Base-by-base conservation (phyloP, 2,113 vertebrate genomes). In the Blennius ocellaris region DNA sequence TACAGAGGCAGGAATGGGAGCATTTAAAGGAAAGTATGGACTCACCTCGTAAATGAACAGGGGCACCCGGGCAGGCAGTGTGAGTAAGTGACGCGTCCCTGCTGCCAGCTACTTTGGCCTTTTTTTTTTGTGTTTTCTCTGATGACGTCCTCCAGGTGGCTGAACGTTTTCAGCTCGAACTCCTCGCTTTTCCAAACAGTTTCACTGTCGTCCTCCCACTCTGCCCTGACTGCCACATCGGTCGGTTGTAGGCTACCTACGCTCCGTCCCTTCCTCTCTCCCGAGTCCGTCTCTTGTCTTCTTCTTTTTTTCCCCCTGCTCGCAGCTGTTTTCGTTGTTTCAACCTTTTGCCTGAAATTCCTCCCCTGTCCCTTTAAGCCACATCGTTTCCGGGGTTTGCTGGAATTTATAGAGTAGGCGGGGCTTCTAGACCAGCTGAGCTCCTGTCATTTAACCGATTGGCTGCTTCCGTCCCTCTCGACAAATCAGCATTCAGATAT, bases 351-450 rank as follows among this genome's bases (percentile, higher is more conserved):
- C 87, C 80, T 89, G 37, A 77, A 89, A 87, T 84, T 57, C 36
- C 65, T 69, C 66, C 49, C 48, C 91, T 92, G 88, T 82, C 86
- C 56, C 93, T 94, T 94, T 94, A 94, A 94, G 50, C 70, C 17
- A 65, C 81, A 62, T 11, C 77, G 84, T 90, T 94, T 94, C 93
- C 93, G 93, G 93, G 90, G 78, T 92, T 91, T 68, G 67, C 60
- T 49, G 5, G 52, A 40, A 51, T 44, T 47, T 68, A 72, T 78
- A 21, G n/a, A 40, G 21, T 12, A 3, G 93, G 93, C 71, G 92
- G 87, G 82, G 21, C 72, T 75, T 82, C 37, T 0, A 45, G 64
- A 44, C 87, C 92, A 93, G 92, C 92, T 94, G 92, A 90, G 91
- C 73, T 63, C 70, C 89, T 92, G 85, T 90, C 83, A 85, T 88